Evolutionary conservation across 2,888 invertebrate genomes (phyloP).

Genomic region (Lithosia quadra): DNA sequence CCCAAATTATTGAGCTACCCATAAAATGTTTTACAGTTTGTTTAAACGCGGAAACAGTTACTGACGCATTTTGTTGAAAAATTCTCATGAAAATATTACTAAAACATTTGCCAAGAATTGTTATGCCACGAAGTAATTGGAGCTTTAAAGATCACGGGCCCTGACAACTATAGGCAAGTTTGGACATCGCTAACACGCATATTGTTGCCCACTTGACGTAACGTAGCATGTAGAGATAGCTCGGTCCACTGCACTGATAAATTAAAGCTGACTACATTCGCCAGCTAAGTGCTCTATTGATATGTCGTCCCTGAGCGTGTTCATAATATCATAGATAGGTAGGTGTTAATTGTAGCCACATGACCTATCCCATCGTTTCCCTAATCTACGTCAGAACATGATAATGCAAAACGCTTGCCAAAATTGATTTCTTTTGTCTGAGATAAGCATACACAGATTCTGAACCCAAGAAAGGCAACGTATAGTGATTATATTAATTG

Average conservation of each 20-base stretch:
- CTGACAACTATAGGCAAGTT: conserved; percentile 41
- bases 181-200: conserved; percentile 27
- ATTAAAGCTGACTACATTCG: conserved; percentile 47
- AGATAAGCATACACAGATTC: background rate
- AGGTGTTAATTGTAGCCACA: conserved; percentile 33
- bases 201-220: conserved; percentile 43
- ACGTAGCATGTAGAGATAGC: conserved; percentile 53
- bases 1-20: conserved; percentile 13
- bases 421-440: conserved; percentile 22
- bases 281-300: conserved; percentile 45
- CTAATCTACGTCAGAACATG: conserved; percentile 35
- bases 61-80: conserved; percentile 24
- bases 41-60: conserved; percentile 17
- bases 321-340: conserved; percentile 12
- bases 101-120: conserved; percentile 31
- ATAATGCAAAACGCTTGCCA: conserved; percentile 25
- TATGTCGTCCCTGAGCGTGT: conserved; percentile 35
- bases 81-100: conserved; percentile 28
- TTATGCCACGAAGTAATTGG: conserved; percentile 35
- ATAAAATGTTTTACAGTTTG: conserved; percentile 21
- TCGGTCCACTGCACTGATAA: conserved; percentile 60
- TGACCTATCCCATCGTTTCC: conserved; percentile 32
- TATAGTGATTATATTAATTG: background rate
- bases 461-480: background rate
- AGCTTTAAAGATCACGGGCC: conserved; percentile 39